These are phyloP conservation scores for Catharus bicknelli DNA, from an alignment of 2,113 vertebrate species.

Conservation along the genomic window DNA sequence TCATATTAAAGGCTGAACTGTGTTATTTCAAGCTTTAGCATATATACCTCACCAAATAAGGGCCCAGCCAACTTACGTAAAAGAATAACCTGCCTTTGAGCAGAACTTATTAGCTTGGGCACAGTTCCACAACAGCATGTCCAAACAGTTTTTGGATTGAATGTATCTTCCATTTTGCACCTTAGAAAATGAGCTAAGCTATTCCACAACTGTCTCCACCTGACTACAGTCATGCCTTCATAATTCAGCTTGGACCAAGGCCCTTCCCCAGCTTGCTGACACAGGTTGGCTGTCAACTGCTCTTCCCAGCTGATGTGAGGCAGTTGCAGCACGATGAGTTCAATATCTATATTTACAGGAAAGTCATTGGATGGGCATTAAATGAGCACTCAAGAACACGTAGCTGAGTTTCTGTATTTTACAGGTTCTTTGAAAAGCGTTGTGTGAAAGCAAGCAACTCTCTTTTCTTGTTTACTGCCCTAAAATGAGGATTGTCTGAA, in stretches of 20 bases:
- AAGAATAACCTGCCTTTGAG: slow-evolving; percentile 52
- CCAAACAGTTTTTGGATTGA: slow-evolving; percentile 53
- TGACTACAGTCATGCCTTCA: slow-evolving; percentile 39
- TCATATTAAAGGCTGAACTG: not conserved
- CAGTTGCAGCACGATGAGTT: not conserved
- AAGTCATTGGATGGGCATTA: not conserved
- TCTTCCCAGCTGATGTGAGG: not conserved
- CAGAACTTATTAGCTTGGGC: slow-evolving; percentile 53
- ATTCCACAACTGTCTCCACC: slow-evolving; percentile 42
- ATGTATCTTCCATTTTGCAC: slow-evolving; percentile 44
- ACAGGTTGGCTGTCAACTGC: not conserved
- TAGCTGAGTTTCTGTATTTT: not conserved
- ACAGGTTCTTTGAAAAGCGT: not conserved
- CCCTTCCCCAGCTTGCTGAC: slow-evolving; percentile 26
- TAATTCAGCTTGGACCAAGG: slow-evolving; percentile 18
- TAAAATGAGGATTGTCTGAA: not conserved
- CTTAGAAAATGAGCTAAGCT: slow-evolving; percentile 58
- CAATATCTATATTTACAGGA: not conserved
- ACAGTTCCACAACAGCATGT: not conserved
- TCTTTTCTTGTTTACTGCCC: not conserved
- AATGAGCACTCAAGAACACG: not conserved
- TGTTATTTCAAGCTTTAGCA: slow-evolving; percentile 38
- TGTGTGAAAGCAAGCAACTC: not conserved
- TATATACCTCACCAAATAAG: slow-evolving; percentile 28
- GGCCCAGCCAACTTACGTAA: slow-evolving; percentile 29